These are phyloP conservation scores for Ochropleura leucogaster DNA, from an alignment of 2,888 invertebrate species.

Conservation along the genomic window DNA sequence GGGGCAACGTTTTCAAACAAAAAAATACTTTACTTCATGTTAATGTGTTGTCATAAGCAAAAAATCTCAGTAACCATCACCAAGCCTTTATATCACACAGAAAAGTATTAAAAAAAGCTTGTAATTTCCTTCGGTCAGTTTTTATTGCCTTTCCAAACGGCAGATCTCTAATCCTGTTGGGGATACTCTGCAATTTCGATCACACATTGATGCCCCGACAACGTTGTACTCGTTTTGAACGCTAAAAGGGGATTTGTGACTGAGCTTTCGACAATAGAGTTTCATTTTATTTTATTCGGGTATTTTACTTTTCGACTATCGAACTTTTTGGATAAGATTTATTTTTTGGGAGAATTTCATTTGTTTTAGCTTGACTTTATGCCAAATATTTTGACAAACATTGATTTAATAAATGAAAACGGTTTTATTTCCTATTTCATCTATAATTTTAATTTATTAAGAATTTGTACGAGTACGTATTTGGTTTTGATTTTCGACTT, in stretches of 20 bases:
- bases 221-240: conserved; percentile 42
- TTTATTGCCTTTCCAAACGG: conserved; percentile 27
- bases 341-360: neutral
- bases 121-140: conserved; percentile 17
- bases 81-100: too few species aligned
- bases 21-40: too few species aligned
- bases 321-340: neutral
- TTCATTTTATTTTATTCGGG: conserved; percentile 30
- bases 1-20: too few species aligned
- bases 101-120: conserved; percentile 13
- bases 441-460: too few species aligned
- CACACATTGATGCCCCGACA: conserved; percentile 38
- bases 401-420: too few species aligned
- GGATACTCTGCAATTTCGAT: conserved; percentile 50
- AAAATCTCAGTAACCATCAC: neutral
- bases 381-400: neutral
- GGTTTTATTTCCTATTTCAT: too few species aligned
- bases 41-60: too few species aligned
- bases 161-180: conserved; percentile 40
- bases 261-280: conserved; percentile 38
- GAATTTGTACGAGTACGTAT: too few species aligned
- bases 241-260: conserved; percentile 52
- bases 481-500: too few species aligned
- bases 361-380: neutral
- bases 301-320: conserved; percentile 19